These are phyloP conservation scores for Pseudorasbora parva DNA, from an alignment of 2,113 vertebrate species.

Conservation along the genomic window DNA sequence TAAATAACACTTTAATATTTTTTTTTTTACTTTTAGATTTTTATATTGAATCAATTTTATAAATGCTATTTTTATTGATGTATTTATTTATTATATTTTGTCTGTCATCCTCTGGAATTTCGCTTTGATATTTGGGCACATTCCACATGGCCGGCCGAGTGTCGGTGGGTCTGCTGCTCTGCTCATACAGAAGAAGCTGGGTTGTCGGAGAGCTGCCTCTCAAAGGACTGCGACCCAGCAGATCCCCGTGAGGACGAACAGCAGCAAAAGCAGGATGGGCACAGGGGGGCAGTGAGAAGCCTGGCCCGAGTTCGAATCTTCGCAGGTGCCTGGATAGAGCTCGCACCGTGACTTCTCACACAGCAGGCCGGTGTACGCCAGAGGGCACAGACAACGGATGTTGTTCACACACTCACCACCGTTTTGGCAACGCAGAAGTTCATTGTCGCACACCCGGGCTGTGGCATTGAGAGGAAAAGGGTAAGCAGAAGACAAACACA, in stretches of 20 bases:
- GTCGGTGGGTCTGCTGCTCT: constrained; percentile 48
- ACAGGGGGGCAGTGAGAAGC: constrained; percentile 37
- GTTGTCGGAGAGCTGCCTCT: constrained; percentile 49
- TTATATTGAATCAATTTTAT: constrained; percentile 62
- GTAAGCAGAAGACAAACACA: constrained; percentile 16
- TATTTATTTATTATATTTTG: constrained; percentile 55
- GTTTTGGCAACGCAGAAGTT: constrained; percentile 94
- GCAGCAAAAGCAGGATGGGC: constrained; percentile 49
- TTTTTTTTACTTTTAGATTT: constrained; percentile 49
- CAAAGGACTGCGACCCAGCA: constrained; percentile 65
- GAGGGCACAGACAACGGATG: constrained; percentile 86
- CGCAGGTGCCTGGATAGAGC: constrained; percentile 82
- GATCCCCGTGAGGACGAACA: constrained; percentile 66
- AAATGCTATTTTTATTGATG: constrained; percentile 60
- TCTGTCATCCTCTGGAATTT: constrained; percentile 70
- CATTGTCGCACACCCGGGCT: constrained; percentile 96
- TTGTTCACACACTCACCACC: constrained; percentile 92
- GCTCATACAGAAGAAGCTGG: constrained; percentile 43
- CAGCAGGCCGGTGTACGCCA: constrained; percentile 85
- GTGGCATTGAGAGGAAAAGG: constrained; percentile 57
- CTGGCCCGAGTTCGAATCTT: constrained; percentile 70
- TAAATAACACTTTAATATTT: constrained; percentile 53
- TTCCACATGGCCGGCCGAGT: constrained; percentile 69
- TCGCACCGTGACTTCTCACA: constrained; percentile 89
- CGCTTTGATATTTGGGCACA: constrained; percentile 65